Conservation (phyloP, 2,888 invertebrate species). For the Stenchaetothrips biformis region DNA sequence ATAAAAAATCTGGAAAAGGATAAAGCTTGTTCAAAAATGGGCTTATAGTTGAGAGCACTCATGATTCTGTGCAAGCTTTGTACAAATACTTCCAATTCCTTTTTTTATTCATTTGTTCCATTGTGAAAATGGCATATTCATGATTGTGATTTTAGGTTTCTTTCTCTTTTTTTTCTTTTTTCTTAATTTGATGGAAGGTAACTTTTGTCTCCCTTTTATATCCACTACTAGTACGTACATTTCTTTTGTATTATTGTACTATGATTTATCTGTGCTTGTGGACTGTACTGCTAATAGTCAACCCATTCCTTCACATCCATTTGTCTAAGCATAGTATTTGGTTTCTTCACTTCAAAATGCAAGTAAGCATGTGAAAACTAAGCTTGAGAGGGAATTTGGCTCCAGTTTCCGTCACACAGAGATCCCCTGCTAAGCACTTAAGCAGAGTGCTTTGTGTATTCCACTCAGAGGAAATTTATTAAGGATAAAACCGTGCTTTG, state of each 20-base stretch:
- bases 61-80: background rate
- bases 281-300: conserved; percentile 17
- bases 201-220: conserved; percentile 16
- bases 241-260: conserved; percentile 7
- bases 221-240: conserved; percentile 23
- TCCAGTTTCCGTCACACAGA: background rate
- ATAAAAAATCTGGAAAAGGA: background rate
- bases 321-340: background rate
- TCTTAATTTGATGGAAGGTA: background rate
- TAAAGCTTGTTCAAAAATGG: background rate
- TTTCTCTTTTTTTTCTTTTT: background rate
- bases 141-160: background rate
- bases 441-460: background rate
- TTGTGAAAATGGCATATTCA: background rate
- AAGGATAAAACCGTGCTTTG: background rate
- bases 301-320: conserved; percentile 15
- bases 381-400: background rate
- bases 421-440: background rate
- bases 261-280: conserved; percentile 18
- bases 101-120: background rate
- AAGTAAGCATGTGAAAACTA: background rate
- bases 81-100: background rate
- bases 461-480: background rate
- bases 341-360: background rate
- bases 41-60: background rate